Evolutionary conservation across 2,888 invertebrate genomes (phyloP).

Genomic region (Mactromeris polynyma): DNA sequence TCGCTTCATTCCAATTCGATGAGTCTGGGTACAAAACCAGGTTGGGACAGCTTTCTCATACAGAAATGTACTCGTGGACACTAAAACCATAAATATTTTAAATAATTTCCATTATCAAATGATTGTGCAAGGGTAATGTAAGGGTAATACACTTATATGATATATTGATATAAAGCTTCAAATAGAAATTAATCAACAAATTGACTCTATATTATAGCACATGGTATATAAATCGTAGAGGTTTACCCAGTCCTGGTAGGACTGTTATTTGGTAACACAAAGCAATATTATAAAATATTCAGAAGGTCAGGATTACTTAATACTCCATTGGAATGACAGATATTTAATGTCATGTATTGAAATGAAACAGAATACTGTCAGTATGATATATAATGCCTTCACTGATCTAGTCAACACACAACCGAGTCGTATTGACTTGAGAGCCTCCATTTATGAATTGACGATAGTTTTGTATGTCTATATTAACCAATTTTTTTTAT

Average conservation of each 20-base stretch:
- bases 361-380: conserved; percentile 8
- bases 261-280: neutral
- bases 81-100: neutral
- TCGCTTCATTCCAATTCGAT: neutral
- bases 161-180: neutral
- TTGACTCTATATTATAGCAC: neutral
- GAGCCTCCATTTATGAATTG: too few relatives aligned
- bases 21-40: neutral
- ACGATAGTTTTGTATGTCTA: too few relatives aligned
- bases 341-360: neutral
- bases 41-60: neutral
- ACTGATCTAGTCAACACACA: too few relatives aligned
- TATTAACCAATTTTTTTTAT: too few relatives aligned
- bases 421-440: too few relatives aligned
- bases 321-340: neutral
- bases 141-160: neutral
- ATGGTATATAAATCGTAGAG: neutral
- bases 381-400: too few relatives aligned
- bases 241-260: neutral
- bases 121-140: neutral
- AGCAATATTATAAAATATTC: conserved; percentile 1
- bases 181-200: conserved; percentile 12
- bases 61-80: neutral
- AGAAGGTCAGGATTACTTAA: neutral
- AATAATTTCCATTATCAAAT: neutral